Evolutionary conservation across 2,113 vertebrate genomes (phyloP), one percentile per base, ranked within the genome.

Genomic region (Sander lucioperca): DNA sequence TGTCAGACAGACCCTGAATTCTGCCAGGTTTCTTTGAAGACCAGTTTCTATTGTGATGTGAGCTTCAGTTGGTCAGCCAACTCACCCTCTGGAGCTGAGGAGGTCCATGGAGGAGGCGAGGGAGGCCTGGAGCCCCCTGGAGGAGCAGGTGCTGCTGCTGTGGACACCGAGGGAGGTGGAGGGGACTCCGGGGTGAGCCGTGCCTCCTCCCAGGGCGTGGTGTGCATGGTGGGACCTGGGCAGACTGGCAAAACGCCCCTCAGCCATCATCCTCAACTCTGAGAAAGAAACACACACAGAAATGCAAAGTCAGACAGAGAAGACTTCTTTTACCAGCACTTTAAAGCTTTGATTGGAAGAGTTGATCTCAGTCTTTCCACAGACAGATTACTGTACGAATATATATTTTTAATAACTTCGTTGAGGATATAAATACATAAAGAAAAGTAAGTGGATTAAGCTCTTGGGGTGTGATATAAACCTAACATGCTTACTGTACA

Each of bases 51-150:
- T 36, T 23, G 8, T 62, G 19, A 25, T 33, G n/a, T 30, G 8
- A 71, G n/a, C 45, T 43, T 27, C 21, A 67, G 11, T 47, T 15
- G n/a, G 56, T 69, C 5, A 43, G 33, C 4, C 12, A 19, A 57
- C 88, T 86, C 66, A 94, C 93, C 89, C 87, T 86, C 95, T 96
- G 90, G 96, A 95, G 93, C 96, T 96, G 86, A 98, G 92, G 69
- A 98, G 96, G 91, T 99, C 98, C 98, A 99, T 98, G 81, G 98
- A 98, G 7, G 97, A 95, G 83, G 95, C 92, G 70, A 99, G 86
- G 15, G 92, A 89, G 5, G 74, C 62, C 86, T 92, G 92, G 21
- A 88, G 75, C 62, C 85, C 90, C 72, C 86, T 87, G 66, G 93
- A 84, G 56, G 91, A 47, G 86, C 72, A 83, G 58, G 58, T 53